These are phyloP conservation scores for Kobus ellipsiprymnus DNA, from an alignment of 2,113 vertebrate species.

Conservation along the genomic window DNA sequence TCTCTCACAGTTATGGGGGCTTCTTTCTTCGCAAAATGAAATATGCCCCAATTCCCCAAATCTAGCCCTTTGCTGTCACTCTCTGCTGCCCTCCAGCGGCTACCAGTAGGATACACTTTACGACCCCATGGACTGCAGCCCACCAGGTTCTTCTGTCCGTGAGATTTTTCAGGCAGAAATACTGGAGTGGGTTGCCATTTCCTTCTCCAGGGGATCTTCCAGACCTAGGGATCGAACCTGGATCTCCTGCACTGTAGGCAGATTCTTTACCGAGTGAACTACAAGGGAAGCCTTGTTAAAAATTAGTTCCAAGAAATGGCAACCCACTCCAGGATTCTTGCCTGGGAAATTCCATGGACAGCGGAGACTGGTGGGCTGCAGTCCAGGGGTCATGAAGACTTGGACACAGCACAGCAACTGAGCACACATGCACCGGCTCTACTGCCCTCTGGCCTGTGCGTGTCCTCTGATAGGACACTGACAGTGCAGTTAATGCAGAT, in stretches of 20 bases:
- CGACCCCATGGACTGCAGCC: not conserved
- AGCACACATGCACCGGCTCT: not conserved
- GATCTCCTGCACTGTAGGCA: not conserved
- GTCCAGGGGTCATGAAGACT: not conserved
- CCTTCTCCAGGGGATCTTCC: not conserved
- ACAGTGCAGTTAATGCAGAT: not conserved
- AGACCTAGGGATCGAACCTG: not conserved
- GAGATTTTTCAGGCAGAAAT: not conserved
- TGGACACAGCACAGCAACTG: not conserved
- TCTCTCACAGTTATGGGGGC: not conserved
- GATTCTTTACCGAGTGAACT: not conserved
- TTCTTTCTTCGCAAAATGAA: slow-evolving; percentile 24
- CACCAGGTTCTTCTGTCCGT: not conserved
- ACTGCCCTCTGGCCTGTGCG: not conserved
- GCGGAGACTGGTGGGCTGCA: not conserved
- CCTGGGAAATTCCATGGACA: not conserved
- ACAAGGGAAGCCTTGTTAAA: not conserved
- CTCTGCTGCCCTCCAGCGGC: slow-evolving; percentile 66
- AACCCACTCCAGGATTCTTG: not conserved
- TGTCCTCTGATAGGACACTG: not conserved
- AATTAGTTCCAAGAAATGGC: not conserved
- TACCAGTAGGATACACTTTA: not conserved
- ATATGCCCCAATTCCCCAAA: slow-evolving; percentile 1
- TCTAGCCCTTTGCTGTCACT: slow-evolving; percentile 41
- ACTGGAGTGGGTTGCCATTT: not conserved